Evolutionary conservation across 2,797 vertebrate genomes (phyloP).

Genomic region (Spinus olivaceus): DNA sequence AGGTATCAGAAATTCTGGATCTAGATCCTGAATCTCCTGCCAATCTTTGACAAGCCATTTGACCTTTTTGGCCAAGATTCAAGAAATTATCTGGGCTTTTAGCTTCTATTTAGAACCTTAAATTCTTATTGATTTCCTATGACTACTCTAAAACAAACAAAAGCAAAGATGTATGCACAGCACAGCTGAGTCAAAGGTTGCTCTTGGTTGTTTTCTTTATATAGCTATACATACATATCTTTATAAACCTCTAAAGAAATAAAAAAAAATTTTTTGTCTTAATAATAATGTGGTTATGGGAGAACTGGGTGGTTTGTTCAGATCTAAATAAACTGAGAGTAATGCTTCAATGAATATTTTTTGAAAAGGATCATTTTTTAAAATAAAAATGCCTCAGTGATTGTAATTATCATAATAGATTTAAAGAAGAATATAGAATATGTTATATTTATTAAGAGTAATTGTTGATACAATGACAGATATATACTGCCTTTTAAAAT

Average conservation of each 20-base stretch:
- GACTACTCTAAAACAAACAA: conserved; percentile 26
- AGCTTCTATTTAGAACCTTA: conserved; percentile 24
- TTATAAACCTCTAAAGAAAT: neutral
- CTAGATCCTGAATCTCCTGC: neutral
- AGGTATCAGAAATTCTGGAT: neutral
- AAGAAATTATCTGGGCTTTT: conserved; percentile 49
- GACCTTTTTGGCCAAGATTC: conserved; percentile 18
- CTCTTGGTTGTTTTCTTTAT: neutral
- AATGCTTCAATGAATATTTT: neutral
- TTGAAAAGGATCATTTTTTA: neutral
- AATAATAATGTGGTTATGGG: neutral
- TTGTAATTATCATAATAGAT: neutral
- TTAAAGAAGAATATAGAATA: neutral
- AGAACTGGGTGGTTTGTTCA: neutral
- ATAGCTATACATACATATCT: neutral
- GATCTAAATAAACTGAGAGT: neutral
- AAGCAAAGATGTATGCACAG: neutral
- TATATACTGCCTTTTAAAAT: neutral
- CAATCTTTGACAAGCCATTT: conserved; percentile 26
- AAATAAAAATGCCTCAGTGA: neutral
- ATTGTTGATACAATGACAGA: neutral
- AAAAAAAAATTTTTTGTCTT: neutral
- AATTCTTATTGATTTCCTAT: conserved; percentile 45
- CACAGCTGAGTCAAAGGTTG: neutral
- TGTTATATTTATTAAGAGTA: neutral